Evolutionary conservation across 2,888 invertebrate species (phyloP).

Genomic region (Dasypolia templi): DNA sequence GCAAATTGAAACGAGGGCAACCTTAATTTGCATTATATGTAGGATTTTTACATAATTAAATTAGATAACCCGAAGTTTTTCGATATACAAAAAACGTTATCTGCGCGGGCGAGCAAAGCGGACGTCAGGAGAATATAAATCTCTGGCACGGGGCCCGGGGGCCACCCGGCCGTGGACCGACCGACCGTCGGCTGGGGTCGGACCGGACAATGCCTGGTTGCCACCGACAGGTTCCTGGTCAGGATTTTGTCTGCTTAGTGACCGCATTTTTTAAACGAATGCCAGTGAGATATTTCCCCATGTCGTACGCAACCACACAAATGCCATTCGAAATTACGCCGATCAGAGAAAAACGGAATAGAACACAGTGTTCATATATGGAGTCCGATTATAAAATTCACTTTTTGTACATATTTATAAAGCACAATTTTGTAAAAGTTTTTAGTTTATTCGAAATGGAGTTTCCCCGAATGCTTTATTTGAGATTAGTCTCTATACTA

Average conservation of each 20-base stretch:
- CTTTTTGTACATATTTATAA: conserved; percentile 18
- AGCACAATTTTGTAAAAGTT: not conserved
- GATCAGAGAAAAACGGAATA: conserved; percentile 32
- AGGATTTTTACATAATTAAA: conserved; percentile 56
- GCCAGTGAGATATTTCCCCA: conserved; percentile 21
- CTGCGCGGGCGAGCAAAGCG: conserved; percentile 31
- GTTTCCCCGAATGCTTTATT: not conserved
- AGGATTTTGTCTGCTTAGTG: conserved; percentile 24
- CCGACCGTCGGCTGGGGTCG: not conserved
- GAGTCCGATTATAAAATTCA: conserved; percentile 23
- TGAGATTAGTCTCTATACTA: not conserved
- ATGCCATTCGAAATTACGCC: conserved; percentile 30
- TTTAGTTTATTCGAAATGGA: not conserved
- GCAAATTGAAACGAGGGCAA: conserved; percentile 58
- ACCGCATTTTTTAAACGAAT: conserved; percentile 37
- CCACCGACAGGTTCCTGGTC: conserved; percentile 37
- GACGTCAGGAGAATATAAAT: conserved; percentile 54
- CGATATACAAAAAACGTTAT: conserved; percentile 54
- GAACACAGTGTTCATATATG: conserved; percentile 20
- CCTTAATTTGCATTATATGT: conserved; percentile 61
- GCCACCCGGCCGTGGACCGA: not conserved
- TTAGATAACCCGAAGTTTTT: conserved; percentile 53
- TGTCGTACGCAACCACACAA: conserved; percentile 27
- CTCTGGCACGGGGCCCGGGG: conserved; percentile 1
- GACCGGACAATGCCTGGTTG: conserved; percentile 19